A percentile compares a stretch with the other conserved stretches of the same genome.
Evolutionary conservation across 2,797 vertebrate genomes (phyloP).

Genomic region (Betta splendens): DNA sequence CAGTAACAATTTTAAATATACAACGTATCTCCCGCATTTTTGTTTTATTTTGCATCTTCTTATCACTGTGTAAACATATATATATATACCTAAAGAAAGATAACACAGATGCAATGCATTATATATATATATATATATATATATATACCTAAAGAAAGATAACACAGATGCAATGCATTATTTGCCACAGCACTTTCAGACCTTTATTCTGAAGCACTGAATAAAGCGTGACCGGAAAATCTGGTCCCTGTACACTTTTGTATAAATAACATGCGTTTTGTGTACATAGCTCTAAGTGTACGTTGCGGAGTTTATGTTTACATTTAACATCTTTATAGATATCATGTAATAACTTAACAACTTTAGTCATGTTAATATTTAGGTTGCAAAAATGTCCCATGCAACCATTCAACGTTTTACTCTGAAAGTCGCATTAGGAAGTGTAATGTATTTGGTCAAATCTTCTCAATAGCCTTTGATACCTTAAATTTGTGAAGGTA

Average conservation of each 20-base stretch:
- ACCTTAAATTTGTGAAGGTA: constrained; percentile 4
- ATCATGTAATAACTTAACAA: rapidly evolving
- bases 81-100: not conserved
- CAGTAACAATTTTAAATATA: no score
- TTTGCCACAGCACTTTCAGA: not conserved
- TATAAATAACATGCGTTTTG: not conserved
- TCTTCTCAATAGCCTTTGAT: rapidly evolving
- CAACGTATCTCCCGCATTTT: no score
- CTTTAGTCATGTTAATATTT: not conserved
- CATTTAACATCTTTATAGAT: rapidly evolving
- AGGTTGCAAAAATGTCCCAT: not conserved
- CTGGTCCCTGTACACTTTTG: not conserved
- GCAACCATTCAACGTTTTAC: not conserved
- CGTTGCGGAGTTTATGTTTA: not conserved
- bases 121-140: no score
- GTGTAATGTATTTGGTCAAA: not conserved
- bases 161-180: not conserved
- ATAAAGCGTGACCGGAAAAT: constrained; percentile 8
- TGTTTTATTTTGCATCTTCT: no score
- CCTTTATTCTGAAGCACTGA: constrained; percentile 38
- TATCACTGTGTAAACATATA: not conserved
- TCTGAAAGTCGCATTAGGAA: constrained; percentile 28
- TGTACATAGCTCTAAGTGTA: not conserved
- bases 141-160: not conserved
- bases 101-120: not conserved